Base-by-base conservation (phyloP, 2,797 vertebrate species). In the Manis javanica region DNA sequence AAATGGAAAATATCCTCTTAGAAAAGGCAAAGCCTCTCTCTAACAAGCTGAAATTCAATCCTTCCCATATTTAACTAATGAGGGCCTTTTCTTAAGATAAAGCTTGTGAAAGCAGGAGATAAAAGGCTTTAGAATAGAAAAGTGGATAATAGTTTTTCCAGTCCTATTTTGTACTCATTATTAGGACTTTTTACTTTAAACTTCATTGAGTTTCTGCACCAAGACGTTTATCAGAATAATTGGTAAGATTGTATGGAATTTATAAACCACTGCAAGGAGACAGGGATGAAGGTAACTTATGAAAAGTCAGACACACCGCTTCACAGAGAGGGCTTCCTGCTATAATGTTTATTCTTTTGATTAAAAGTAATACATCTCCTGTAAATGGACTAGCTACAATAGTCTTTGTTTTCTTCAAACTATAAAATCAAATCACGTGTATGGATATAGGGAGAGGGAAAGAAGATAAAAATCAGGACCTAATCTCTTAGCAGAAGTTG, bases 1-100 rank as follows among this genome's bases (percentile, higher is more conserved):
- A 92, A 97, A 57, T 66, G 72, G 82, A 89, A 97, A 92, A 86
- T 89, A 88, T 91, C 61, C 64, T 93, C 71, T 96, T 90, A 87
- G 59, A 95, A 0, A 3, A 59, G 72, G 51, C 93, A 97, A 94
- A 95, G 7, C 49, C 78, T 96, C 46, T 34, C 18, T 74, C 53
- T 79, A 93, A 39, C 79, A 88, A 78, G 11, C 77, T 57, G 55
- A 97, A 97, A 90, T 18, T 87, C 86, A 64, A 78, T 91, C 71
- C 29, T 53, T 83, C 90, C 91, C 10, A 0, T 86, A 66, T 86
- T 61, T 46, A 13, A 75, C 82, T 68, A 94, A 96, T 57, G 18
- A 87, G 51, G 29, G 31, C 6, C 31, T 51, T 79, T 79, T 75
- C 51, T 51, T 82, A 55, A 81, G 46, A 95, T 90, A 29, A 81